phyloP scores from a whole-genome alignment of 2,797 vertebrate species.

The Phoebastria nigripes region DNA sequence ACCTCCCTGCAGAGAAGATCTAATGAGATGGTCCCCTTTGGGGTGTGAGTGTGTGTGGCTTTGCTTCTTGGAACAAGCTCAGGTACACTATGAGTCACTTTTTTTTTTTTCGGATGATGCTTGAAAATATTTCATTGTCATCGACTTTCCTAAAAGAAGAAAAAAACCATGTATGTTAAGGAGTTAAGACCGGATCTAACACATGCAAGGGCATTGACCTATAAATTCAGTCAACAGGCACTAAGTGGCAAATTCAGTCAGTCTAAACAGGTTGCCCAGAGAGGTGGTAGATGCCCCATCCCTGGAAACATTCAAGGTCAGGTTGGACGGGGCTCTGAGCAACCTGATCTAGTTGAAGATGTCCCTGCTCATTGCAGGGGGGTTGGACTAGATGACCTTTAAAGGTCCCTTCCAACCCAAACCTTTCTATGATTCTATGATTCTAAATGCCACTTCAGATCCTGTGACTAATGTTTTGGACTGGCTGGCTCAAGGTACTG shows the following conservation, averaged over 20 bases:
- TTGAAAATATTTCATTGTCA: background rate
- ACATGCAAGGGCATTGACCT: background rate
- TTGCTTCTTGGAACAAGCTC: background rate
- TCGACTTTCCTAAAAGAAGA: background rate
- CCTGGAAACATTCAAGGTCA: background rate
- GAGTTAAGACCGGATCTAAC: background rate
- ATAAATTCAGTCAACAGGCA: fast-evolving
- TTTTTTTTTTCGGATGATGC: background rate
- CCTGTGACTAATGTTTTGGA: background rate
- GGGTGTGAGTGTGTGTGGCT: background rate
- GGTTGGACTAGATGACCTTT: background rate
- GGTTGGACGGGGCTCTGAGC: background rate
- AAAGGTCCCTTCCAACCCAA: background rate
- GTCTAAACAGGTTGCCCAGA: background rate
- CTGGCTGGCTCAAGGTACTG: background rate
- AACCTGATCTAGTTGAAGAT: background rate
- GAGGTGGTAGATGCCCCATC: background rate
- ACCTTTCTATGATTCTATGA: background rate
- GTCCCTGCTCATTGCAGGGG: background rate
- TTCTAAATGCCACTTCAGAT: background rate
- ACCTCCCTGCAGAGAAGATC: background rate
- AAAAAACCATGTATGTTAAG: fast-evolving
- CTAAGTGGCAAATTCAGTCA: background rate
- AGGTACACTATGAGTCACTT: background rate
- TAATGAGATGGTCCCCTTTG: background rate